Conservation (phyloP, 2,113 vertebrate genomes). For the Candoia aspera region DNA sequence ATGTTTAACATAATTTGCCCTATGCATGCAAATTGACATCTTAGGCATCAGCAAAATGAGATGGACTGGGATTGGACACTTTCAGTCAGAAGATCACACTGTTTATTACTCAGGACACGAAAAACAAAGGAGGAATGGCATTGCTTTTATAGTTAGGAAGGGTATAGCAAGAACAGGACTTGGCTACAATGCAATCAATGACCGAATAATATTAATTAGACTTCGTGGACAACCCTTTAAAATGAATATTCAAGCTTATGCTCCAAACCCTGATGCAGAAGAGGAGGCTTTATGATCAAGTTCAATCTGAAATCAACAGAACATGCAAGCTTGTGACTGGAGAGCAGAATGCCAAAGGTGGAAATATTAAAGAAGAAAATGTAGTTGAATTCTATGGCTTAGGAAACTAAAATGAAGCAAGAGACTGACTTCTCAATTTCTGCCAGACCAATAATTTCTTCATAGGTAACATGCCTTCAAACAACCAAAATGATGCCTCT, state of each 20-base stretch:
- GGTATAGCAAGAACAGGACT: neutral
- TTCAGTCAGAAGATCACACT: neutral
- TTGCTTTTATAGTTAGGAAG: neutral
- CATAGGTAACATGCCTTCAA: neutral
- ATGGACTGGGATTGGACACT: neutral
- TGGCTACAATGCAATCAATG: neutral
- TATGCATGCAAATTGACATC: neutral
- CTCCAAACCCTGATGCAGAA: neutral
- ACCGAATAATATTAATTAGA: neutral
- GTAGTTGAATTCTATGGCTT: neutral
- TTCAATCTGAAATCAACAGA: neutral
- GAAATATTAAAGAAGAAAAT: neutral
- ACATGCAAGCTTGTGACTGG: neutral
- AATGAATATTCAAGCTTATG: neutral
- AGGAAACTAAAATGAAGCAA: neutral
- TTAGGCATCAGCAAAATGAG: neutral
- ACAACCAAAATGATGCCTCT: neutral
- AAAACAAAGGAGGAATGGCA: neutral
- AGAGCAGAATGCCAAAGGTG: neutral
- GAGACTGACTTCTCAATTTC: neutral
- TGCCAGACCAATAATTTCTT: neutral
- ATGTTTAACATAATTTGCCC: neutral
- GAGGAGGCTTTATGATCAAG: neutral
- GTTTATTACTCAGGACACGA: neutral
- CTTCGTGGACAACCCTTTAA: neutral